Base-by-base conservation (phyloP, 2,797 vertebrate species). In the Sebastolobus altivelis region DNA sequence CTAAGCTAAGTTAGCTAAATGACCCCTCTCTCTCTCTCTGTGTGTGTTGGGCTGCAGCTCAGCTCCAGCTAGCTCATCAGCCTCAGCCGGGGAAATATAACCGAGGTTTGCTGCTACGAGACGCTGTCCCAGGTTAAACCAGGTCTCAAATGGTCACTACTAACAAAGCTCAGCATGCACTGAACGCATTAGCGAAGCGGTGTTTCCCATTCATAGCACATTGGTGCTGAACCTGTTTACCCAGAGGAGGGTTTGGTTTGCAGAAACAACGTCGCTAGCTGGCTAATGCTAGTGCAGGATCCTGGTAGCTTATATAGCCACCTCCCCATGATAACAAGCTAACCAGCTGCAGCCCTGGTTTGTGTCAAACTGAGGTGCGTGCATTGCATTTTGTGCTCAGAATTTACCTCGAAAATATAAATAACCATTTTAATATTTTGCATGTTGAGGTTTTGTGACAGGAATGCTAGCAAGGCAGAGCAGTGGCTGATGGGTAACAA, bases 1-100 rank as follows among this genome's bases (percentile, higher is more conserved):
- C 84, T 92, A 94, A 94, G 93, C 93, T 89, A 9, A 9, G 91
- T 92, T 93, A 94, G 94, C 94, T 94, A 86, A 91, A 90, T 94
- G 94, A 95, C 95, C 95, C 94, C 89, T 54, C 65, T 67, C 65
- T 25, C 14, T 14, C 31, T 13, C 18, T 25, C 3, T 60, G 91
- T 90, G 87, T 82, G 89, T 91, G 83, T 89, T 90, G 93, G 92
- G 92, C 93, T 94, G 88, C 73, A 93, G 89, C 92, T 91, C 91
- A 83, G 86, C 90, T 84, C 91, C 93, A 95, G 90, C 90, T 93
- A 93, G 88, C 90, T 25, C 25, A 25, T 25, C 90, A 88, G 75
- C 78, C 69, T 82, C 85, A 54, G 63, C 75, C 85, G 76, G 86
- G 79, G 49, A 80, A 35, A 62, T 76, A 85, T 76, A 86, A 68